A percentile compares a stretch with the other conserved stretches of the same genome.
phyloP scores from a whole-genome alignment of 1,140 invertebrate genomes.

The Drosophila mauritiana region DNA sequence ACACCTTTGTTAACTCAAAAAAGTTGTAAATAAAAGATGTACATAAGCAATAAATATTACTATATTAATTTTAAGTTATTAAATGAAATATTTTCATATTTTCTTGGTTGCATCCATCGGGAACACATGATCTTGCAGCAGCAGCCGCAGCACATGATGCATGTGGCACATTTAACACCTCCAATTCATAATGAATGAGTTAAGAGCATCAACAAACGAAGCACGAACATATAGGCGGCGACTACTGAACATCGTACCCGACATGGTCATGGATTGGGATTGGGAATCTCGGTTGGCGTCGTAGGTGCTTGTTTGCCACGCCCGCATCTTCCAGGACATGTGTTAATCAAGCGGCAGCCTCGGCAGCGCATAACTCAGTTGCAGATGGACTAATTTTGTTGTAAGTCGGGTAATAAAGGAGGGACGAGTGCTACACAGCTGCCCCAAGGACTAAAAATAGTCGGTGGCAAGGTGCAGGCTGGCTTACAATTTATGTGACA shows the following conservation, averaged over 20 bases:
- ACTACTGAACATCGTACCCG: conserved; percentile 38
- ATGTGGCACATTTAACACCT: conserved; percentile 73
- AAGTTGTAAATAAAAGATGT: background rate
- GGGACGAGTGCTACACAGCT: conserved; percentile 43
- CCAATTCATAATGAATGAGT: conserved; percentile 83
- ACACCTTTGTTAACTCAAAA: background rate
- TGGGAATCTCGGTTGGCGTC: conserved; percentile 3
- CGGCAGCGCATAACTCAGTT: conserved; percentile 61
- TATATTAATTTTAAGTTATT: too few species aligned
- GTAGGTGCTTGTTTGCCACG: conserved; percentile 46
- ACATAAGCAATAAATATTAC: too few species aligned
- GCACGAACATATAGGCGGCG: conserved; percentile 58
- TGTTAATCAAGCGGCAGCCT: conserved; percentile 77
- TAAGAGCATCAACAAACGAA: conserved; percentile 81
- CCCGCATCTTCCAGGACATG: conserved; percentile 77
- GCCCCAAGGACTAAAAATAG: conserved; percentile 72
- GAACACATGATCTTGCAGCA: conserved; percentile 2
- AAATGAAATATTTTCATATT: background rate
- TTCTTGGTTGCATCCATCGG: background rate
- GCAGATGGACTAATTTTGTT: conserved; percentile 64
- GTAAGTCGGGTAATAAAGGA: conserved; percentile 2
- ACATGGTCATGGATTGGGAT: background rate
- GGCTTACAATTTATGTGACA: conserved; percentile 74
- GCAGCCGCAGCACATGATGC: conserved; percentile 32
- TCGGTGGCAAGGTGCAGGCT: conserved; percentile 56